These are phyloP conservation scores for Keiferia lycopersicella DNA, from an alignment of 2,888 invertebrate genomes.

Conservation along the genomic window DNA sequence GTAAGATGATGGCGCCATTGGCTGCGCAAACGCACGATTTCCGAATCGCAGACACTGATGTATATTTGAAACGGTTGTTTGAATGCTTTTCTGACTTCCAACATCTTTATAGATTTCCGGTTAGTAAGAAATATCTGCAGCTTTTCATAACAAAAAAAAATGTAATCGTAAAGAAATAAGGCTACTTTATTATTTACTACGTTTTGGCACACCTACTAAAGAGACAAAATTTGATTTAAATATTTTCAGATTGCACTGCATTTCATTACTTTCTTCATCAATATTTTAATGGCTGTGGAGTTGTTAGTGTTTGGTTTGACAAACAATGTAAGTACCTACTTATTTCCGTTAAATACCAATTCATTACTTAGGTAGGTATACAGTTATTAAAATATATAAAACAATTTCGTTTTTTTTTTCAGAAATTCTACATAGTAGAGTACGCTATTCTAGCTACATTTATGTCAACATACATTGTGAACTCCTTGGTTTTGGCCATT, in stretches of 20 bases:
- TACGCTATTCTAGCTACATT: conserved; percentile 30
- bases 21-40: conserved; percentile 11
- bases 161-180: no score
- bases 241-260: conserved; percentile 6
- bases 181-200: no score
- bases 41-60: neutral
- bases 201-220: no score
- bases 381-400: no score
- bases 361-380: no score
- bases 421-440: neutral
- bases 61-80: conserved; percentile 1
- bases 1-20: neutral
- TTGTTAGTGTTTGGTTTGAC: neutral
- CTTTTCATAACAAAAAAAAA: no score
- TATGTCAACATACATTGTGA: conserved; percentile 13
- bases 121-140: neutral
- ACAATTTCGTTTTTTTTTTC: neutral
- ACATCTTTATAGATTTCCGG: conserved; percentile 29
- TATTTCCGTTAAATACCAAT: neutral
- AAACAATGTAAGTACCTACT: conserved; percentile 10
- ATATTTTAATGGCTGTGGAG: neutral
- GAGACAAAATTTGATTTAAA: neutral
- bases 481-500: conserved; percentile 44
- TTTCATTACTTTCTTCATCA: neutral
- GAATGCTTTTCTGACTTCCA: conserved; percentile 9